Percentiles rank a stretch among this genome's conserved stretches.
Conservation (phyloP, 1,140 invertebrate genomes). For the Trachymyrmex cornetzi region DNA sequence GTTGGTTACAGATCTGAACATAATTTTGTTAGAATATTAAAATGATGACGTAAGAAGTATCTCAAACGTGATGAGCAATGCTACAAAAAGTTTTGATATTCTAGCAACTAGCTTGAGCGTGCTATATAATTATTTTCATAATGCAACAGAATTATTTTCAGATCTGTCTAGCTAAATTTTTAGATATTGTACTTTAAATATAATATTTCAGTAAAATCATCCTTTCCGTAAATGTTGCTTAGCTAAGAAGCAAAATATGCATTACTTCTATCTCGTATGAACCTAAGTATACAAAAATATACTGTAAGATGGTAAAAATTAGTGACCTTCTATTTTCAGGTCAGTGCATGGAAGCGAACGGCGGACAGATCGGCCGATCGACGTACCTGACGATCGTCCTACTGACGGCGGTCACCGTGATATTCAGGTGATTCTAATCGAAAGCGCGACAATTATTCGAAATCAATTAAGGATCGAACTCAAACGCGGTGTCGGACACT, state of each 20-base stretch:
- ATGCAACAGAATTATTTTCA: too few relatives aligned
- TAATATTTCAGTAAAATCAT: too few relatives aligned
- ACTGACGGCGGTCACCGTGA: constrained; percentile 80
- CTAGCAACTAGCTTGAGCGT: too few relatives aligned
- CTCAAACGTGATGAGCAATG: too few relatives aligned
- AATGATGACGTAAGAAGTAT: too few relatives aligned
- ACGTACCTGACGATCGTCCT: constrained; percentile 81
- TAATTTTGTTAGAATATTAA: too few relatives aligned
- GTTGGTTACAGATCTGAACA: too few relatives aligned
- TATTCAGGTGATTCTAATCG: constrained; percentile 86
- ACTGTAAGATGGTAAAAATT: constrained; percentile 9
- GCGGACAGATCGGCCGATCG: constrained; percentile 78
- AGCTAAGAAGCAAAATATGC: not conserved
- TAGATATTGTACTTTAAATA: too few relatives aligned
- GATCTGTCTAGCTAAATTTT: too few relatives aligned
- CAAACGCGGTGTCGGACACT: constrained; percentile 61
- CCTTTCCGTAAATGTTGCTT: not conserved
- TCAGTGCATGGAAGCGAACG: constrained; percentile 85
- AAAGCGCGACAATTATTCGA: constrained; percentile 68
- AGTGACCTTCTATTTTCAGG: constrained; percentile 78
- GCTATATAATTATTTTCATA: too few relatives aligned
- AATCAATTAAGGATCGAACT: constrained; percentile 60
- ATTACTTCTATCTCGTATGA: not conserved
- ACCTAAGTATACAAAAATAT: not conserved
- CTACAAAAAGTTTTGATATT: too few relatives aligned